Base-by-base conservation (phyloP, 2,797 vertebrate species). In the Hoplostethus atlanticus region DNA sequence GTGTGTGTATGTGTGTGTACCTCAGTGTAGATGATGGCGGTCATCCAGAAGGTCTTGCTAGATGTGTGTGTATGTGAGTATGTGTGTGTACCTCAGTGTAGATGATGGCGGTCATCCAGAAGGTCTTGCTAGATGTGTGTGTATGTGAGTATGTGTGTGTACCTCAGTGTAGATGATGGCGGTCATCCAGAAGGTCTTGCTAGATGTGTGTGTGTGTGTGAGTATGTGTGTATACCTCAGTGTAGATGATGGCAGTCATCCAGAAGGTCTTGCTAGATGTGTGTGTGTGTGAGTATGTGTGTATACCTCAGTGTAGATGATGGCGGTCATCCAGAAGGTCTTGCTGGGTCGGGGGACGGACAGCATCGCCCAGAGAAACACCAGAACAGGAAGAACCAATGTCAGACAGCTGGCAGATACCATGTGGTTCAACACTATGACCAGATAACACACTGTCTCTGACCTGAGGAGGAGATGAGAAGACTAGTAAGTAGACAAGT, bases 161-260 rank as follows among this genome's bases (percentile, higher is more conserved):
- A 21, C 21, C 21, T 21, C 21, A 21, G 21, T 21, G 21, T 21
- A 21, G 21, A 21, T 21, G 21, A 21, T 21, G 21, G 21, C 21
- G 21, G 21, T 21, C 21, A 21, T 21, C 21, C 10, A 10, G 38
- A 5, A 5, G 17, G 8, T 51, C 16, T 51, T 28, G 6, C 4
- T 12, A 21, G 6, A 9, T 13, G 34, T 6, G 15, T 30, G 60
- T 47, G 60, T 62, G 25, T 40, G 17, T 50, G 31, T 30, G 25
- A 11, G 38, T 15, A 50, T 55, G 50, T 44, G 44, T 6, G 36
- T 79, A 58, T 91, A 99, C 97, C 97, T 99, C 97, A 0, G 97
- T 99, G 84, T 99, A 99, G 88, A 99, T 95, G 71, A 98, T 98
- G 64, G 97, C 97, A 0, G 96, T 97, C 97, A 98, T 99, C 97